Evolutionary conservation across 2,888 invertebrate species (phyloP), one percentile per base, ranked within the genome.

Genomic region (Oligia latruncula): DNA sequence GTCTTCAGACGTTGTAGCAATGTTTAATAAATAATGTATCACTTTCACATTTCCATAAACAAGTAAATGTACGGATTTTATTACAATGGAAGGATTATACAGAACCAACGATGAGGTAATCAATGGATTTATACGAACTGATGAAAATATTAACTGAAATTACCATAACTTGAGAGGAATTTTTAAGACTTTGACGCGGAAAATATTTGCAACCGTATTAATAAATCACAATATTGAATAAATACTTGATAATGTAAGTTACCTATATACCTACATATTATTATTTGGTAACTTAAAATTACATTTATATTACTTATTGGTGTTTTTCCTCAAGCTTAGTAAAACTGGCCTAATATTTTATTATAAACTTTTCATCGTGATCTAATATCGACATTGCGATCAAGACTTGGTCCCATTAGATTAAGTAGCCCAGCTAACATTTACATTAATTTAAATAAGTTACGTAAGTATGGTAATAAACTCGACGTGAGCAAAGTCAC

Each of bases 401-500:
- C 29, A 58, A 43, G 15, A 60, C 60, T 23, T 35, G n/a, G n/a
- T n/a, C 8, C 1, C 6, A 65, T 66, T n/a, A 58, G 43, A 23
- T 60, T 35, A 23, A 66, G 49, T 15, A 52, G 60, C 60, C 29
- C 11, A 72, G 67, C 17, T 15, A 80, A 60, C 46, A 71, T 29
- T 85, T 66, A 68, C 23, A 71, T 66, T 64, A 20, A 68, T 35
- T 49, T 64, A 78, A 76, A 49, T 65, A 67, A 73, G 52, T 87
- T 85, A 80, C 70, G 71, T 81, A 82, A 89, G 23, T 68, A 66
- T 77, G 77, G 35, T 76, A 80, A 70, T 72, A 60, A 46, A 64
- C 6, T 62, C 66, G 71, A 60, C 83, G 81, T 81, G 80, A 80
- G 75, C 87, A 89, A 89, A 88, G 89, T 88, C 87, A 88, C 80